Evolutionary conservation across 2,888 invertebrate species (phyloP), one percentile per base, ranked within the genome.

Genomic region (Pollenia amentaria): DNA sequence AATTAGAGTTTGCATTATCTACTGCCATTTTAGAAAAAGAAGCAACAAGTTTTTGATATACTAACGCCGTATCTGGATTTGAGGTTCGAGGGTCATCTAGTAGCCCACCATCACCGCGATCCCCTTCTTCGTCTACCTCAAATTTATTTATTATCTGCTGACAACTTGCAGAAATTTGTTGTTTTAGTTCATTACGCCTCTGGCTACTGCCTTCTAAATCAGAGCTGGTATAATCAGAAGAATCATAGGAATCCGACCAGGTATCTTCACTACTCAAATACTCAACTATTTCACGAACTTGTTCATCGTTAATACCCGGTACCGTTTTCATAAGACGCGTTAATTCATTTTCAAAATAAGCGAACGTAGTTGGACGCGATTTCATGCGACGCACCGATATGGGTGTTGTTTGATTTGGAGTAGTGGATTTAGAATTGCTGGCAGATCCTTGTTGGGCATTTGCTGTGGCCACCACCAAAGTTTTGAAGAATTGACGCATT

Each of bases 241-340:
- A 97, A 92, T 98, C 98, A 91, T 97, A 98, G 0, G 97, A 98
- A 92, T 98, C 98, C 88, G 97, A 98, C 97, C 97, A 98, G 4
- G 98, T 97, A 91, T 98, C 98, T 91, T 98, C 98, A 89, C 97
- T 97, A 89, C 97, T 98, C 87, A 98, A 94, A 92, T 98, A 98
- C 93, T 98, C 98, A 0, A 98, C 98, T 78, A 98, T 97, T 93
- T 98, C 98, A 29, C 97, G 95, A 53, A 98, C 98, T 93, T 98
- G 97, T 89, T 97, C 97, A 90, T 97, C 98, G 85, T 97, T 95
- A 89, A 98, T 97, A 40, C 98, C 98, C 0, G 98, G 98, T 60
- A 98, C 98, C 0, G 97, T 97, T 94, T 98, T 97, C 98, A 98
- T 98, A 89, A 98, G 94, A 83, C 98, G 95, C 0, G 98, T 98